Percentiles rank a stretch among this genome's conserved stretches.
These are phyloP conservation scores for Uria lomvia DNA, from an alignment of 2,113 vertebrate genomes.

Conservation along the genomic window DNA sequence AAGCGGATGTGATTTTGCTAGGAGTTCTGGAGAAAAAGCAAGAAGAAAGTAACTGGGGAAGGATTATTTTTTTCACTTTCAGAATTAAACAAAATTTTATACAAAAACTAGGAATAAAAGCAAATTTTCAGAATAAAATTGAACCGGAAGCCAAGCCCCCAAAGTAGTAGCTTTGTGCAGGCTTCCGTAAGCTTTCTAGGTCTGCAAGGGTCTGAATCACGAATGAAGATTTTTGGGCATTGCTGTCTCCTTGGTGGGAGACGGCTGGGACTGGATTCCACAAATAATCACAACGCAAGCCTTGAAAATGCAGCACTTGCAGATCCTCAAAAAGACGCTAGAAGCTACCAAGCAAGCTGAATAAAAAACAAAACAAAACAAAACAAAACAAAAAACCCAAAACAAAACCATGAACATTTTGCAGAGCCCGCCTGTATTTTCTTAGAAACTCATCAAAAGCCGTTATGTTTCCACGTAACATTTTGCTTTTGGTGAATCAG, in stretches of 20 bases:
- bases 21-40: background rate
- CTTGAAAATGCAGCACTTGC: background rate
- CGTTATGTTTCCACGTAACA: background rate
- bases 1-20: background rate
- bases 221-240: background rate
- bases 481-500: constrained; percentile 6
- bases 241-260: background rate
- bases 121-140: background rate
- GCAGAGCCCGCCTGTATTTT: background rate
- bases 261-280: background rate
- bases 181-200: background rate
- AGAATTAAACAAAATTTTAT: background rate
- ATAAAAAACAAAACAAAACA: background rate
- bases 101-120: background rate
- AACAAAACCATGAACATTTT: background rate
- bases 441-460: background rate
- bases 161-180: background rate
- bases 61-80: background rate
- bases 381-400: background rate
- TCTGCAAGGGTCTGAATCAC: background rate
- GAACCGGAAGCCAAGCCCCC: background rate
- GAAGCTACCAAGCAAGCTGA: background rate
- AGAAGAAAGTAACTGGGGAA: background rate
- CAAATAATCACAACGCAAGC: background rate
- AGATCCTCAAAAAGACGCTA: background rate